Percentiles rank a stretch among this genome's conserved stretches.
Conservation (phyloP, 2,113 vertebrate species). For the Meles meles region DNA sequence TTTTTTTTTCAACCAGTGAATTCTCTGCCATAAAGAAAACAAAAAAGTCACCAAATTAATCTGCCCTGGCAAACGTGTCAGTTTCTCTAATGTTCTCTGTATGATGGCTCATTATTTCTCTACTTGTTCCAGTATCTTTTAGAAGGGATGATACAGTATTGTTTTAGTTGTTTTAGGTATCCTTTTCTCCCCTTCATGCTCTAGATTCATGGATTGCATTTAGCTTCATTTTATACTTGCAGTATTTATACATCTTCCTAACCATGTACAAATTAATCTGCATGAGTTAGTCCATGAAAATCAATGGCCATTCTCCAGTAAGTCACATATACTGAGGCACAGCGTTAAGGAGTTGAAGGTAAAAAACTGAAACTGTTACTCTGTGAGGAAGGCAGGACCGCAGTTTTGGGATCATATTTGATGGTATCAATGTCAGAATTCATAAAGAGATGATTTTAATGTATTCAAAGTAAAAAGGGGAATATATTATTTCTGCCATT, state of each 20-base stretch:
- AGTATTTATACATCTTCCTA: neutral
- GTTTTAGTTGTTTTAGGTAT: conserved; percentile 20
- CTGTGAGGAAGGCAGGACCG: neutral
- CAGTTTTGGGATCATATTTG: neutral
- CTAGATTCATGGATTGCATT: neutral
- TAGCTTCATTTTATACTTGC: conserved; percentile 25
- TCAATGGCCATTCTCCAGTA: neutral
- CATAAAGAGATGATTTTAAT: neutral
- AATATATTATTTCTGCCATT: neutral
- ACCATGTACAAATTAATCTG: neutral
- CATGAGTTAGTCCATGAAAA: neutral
- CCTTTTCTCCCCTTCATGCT: neutral
- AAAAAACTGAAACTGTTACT: neutral
- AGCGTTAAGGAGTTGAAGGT: neutral
- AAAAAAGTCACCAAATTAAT: conserved; percentile 5
- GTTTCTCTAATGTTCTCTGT: neutral
- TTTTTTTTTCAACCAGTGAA: neutral
- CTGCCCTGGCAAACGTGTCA: neutral
- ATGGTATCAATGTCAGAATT: neutral
- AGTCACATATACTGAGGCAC: neutral
- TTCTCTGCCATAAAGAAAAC: neutral
- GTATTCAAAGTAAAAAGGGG: neutral
- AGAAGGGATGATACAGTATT: neutral
- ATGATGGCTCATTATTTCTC: conserved; percentile 43
- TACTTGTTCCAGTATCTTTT: neutral